Percentiles rank a stretch among this genome's conserved stretches.
phyloP scores from a whole-genome alignment of 2,113 vertebrate species.

The human region DNA sequence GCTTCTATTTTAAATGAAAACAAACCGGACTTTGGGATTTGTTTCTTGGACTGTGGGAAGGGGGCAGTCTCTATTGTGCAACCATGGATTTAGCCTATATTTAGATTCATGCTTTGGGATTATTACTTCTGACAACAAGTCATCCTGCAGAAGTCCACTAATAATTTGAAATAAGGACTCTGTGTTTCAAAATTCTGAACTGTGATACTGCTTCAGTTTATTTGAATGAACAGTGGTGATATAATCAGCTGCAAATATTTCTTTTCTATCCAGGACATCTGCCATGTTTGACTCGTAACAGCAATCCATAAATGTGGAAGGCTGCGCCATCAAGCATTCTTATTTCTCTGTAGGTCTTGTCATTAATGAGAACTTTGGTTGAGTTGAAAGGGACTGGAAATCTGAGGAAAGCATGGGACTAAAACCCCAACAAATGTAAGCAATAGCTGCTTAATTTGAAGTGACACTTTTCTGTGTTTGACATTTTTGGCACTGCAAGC shows the following conservation, averaged over 20 bases:
- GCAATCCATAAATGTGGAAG: conserved; percentile 56
- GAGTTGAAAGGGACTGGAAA: neutral
- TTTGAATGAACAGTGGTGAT: conserved; percentile 66
- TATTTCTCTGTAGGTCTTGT: conserved; percentile 37
- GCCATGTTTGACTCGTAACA: conserved; percentile 69
- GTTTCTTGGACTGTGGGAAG: neutral
- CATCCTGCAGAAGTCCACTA: neutral
- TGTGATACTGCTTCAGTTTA: conserved; percentile 41
- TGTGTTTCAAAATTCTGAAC: conserved; percentile 64
- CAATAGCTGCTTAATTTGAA: conserved; percentile 64
- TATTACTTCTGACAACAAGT: conserved; percentile 68
- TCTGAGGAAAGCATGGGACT: conserved; percentile 18
- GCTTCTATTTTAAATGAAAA: conserved; percentile 42
- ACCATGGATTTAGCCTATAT: neutral
- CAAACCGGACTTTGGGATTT: neutral
- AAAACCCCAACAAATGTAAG: conserved; percentile 25
- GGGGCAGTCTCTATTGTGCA: fast-evolving
- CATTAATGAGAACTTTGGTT: conserved; percentile 56
- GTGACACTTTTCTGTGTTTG: neutral
- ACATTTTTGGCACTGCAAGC: neutral
- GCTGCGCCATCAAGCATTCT: conserved; percentile 1
- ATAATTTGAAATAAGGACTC: conserved; percentile 49
- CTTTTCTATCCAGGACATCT: conserved; percentile 75
- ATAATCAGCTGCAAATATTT: conserved; percentile 69
- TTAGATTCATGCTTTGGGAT: conserved; percentile 22